These are phyloP conservation scores for Ditylenchus dipsaci DNA, from an alignment of 1,140 invertebrate species.

Conservation along the genomic window DNA sequence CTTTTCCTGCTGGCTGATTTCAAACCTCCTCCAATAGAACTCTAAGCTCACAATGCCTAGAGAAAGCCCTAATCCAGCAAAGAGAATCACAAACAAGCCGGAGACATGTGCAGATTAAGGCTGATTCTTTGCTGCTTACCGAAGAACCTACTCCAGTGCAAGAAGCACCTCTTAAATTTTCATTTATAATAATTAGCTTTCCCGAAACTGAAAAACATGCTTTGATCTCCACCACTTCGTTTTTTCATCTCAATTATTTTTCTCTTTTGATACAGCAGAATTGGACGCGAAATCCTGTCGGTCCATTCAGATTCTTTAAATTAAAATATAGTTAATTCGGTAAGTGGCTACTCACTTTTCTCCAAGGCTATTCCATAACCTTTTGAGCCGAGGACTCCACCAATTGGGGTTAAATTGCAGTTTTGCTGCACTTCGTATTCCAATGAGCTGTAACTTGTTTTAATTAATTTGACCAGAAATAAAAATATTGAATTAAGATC, in stretches of 20 bases:
- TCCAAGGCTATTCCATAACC: conserved; percentile 66
- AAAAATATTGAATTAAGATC: neutral
- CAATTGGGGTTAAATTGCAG: conserved; percentile 95
- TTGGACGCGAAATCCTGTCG: conserved; percentile 55
- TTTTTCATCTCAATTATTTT: conserved; percentile 58
- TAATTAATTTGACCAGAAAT: neutral
- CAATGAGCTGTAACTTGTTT: conserved; percentile 72
- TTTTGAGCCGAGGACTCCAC: conserved; percentile 85
- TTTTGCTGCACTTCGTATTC: conserved; percentile 91
- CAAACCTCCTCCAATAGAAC: conserved; percentile 24
- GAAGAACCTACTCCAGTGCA: conserved; percentile 54
- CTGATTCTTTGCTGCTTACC: conserved; percentile 55
- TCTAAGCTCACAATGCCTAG: conserved; percentile 24
- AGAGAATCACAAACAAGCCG: conserved; percentile 54
- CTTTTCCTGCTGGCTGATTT: conserved; percentile 1
- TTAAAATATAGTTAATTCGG: neutral
- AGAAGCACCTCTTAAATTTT: conserved; percentile 49
- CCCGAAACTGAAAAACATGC: conserved; percentile 33
- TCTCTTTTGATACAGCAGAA: conserved; percentile 54
- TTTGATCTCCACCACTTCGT: conserved; percentile 58
- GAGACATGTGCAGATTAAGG: conserved; percentile 54
- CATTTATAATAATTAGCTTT: neutral
- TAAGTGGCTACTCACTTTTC: conserved; percentile 31
- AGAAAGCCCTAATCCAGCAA: conserved; percentile 45
- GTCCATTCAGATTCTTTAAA: conserved; percentile 55